Conservation (phyloP, 2,797 vertebrate species). For the Coracias cyanogaster region DNA sequence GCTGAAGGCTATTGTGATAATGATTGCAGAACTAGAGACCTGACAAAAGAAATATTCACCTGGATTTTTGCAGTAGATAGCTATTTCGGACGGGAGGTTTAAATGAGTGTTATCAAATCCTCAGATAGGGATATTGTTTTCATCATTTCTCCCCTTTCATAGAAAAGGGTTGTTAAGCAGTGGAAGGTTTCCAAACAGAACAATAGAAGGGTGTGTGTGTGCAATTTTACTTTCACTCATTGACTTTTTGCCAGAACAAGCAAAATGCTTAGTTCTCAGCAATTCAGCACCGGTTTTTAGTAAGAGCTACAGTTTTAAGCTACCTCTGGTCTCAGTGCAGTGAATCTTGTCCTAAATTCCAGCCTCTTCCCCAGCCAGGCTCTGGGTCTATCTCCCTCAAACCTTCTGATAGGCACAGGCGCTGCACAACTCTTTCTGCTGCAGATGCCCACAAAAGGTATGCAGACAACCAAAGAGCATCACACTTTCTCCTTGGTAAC, state of each 20-base stretch:
- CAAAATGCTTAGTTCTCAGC: conserved; percentile 28
- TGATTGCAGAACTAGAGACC: conserved; percentile 3
- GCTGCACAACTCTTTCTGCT: neutral
- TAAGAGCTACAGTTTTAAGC: neutral
- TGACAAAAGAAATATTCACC: conserved; percentile 24
- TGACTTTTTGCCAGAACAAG: conserved; percentile 60
- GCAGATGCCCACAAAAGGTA: neutral
- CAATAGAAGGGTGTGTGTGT: conserved; percentile 10
- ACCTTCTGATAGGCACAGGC: neutral
- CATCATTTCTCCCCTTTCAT: conserved; percentile 6
- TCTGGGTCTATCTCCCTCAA: neutral
- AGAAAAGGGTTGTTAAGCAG: conserved; percentile 21
- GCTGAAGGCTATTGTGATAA: conserved; percentile 31
- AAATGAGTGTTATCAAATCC: conserved; percentile 7
- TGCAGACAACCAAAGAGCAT: neutral
- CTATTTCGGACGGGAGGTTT: neutral
- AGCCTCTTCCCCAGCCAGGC: neutral
- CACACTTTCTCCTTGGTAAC: neutral
- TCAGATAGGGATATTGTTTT: conserved; percentile 37
- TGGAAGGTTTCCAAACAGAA: conserved; percentile 61
- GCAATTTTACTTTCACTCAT: conserved; percentile 51
- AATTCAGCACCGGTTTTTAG: neutral
- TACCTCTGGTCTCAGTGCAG: neutral
- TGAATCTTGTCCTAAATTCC: neutral
- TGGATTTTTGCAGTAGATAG: neutral